Conservation (phyloP, 2,797 vertebrate species). For the Stomatorhinus walkeri region DNA sequence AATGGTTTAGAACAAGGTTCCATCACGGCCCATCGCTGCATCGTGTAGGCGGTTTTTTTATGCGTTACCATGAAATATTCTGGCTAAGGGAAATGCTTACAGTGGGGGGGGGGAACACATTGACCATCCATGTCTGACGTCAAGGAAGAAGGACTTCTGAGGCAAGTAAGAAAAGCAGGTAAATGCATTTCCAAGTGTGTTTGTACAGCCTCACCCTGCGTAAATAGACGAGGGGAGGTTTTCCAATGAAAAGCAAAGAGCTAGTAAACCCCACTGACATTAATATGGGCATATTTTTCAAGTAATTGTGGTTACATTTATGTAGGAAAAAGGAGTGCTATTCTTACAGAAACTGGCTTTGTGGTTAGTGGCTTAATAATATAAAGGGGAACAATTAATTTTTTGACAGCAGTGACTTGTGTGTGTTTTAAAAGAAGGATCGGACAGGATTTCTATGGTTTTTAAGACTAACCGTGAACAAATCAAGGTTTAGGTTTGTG, state of each 20-base stretch:
- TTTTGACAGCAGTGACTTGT: not conserved
- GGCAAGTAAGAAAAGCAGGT: not conserved
- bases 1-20: not conserved
- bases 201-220: not conserved
- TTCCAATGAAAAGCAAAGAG: not conserved
- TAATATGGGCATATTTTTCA: not conserved
- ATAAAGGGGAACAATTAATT: not conserved
- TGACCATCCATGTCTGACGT: not conserved
- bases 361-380: not conserved
- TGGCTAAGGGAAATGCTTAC: not conserved
- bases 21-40: not conserved
- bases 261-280: not conserved
- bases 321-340: not conserved
- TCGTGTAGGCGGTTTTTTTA: not conserved
- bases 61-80: not conserved
- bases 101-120: not conserved
- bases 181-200: constrained; percentile 7
- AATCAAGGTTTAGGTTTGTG: not conserved
- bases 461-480: not conserved
- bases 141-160: not conserved
- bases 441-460: not conserved
- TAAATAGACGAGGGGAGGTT: not conserved
- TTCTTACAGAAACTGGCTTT: not conserved
- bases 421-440: not conserved
- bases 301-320: not conserved